Percentiles rank a stretch among this genome's conserved stretches.
phyloP scores from a whole-genome alignment of 2,113 vertebrate species.

The Nesoenas mayeri region DNA sequence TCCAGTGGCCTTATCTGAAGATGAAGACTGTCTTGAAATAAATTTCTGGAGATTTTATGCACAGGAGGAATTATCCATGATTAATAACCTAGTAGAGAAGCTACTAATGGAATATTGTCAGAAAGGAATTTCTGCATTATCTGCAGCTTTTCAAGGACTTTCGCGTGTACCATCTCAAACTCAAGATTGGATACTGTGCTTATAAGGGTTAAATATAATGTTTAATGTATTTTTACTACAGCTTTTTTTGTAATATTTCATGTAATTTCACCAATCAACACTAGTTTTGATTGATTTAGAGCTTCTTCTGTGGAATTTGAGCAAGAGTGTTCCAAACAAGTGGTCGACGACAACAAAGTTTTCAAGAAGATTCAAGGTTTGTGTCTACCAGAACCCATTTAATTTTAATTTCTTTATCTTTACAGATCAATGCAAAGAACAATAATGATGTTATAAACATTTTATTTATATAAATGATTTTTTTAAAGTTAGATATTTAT shows the following conservation, averaged over 20 bases:
- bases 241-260: not conserved
- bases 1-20: not conserved
- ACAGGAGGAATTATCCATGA: not conserved
- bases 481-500: not conserved
- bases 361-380: constrained; percentile 74
- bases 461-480: not conserved
- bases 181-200: not conserved
- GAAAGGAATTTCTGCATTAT: not conserved
- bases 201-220: not conserved
- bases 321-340: constrained; percentile 13
- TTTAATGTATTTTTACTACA: not conserved
- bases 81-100: not conserved
- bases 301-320: not conserved
- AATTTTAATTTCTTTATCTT: not conserved
- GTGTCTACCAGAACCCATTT: not conserved
- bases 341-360: constrained; percentile 26
- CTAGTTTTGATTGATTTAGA: constrained; percentile 61
- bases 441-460: not conserved
- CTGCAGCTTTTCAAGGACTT: not conserved
- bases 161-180: not conserved
- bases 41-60: not conserved
- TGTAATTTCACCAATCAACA: not conserved
- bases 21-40: not conserved
- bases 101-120: not conserved
- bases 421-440: not conserved